Evolutionary conservation across 2,113 vertebrate species (phyloP).

Genomic region (Pelobates fuscus): DNA sequence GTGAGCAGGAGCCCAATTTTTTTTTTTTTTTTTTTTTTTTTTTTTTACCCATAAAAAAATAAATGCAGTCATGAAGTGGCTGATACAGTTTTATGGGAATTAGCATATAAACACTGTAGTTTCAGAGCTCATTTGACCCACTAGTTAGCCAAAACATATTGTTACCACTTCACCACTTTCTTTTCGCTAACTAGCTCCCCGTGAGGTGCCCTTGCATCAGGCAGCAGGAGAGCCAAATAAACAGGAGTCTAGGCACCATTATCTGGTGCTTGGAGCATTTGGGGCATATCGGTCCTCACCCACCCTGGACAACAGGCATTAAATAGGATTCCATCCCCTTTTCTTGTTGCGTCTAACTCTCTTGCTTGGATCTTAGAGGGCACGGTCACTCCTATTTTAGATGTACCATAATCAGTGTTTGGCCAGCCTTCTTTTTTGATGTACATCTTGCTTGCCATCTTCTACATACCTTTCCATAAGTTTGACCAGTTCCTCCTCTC

Average conservation of each 20-base stretch:
- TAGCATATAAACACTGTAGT: too few species aligned
- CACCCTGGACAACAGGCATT: conserved; percentile 94
- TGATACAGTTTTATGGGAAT: too few species aligned
- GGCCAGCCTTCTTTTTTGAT: conserved; percentile 81
- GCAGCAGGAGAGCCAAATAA: conserved; percentile 82
- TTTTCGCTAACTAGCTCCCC: conserved; percentile 81
- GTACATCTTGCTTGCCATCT: conserved; percentile 66
- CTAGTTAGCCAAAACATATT: too few species aligned
- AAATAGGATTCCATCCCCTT: conserved; percentile 78
- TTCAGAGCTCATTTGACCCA: too few species aligned
- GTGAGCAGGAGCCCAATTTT: too few species aligned
- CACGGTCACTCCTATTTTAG: conserved; percentile 84
- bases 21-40: too few species aligned
- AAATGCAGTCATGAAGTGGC: too few species aligned
- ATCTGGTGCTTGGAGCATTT: conserved; percentile 79
- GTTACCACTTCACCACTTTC: conserved; percentile 73
- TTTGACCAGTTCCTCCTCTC: conserved; percentile 79
- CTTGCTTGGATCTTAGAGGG: conserved; percentile 84
- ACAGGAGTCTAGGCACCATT: conserved; percentile 87
- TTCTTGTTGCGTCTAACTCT: conserved; percentile 69
- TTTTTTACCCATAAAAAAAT: too few species aligned
- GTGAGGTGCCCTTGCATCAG: conserved; percentile 71
- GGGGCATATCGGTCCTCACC: conserved; percentile 89
- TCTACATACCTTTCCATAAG: conserved; percentile 85
- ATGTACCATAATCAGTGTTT: conserved; percentile 75